These are phyloP conservation scores for Pyrocephalus nanus DNA, from an alignment of 2,797 vertebrate genomes.

Conservation along the genomic window DNA sequence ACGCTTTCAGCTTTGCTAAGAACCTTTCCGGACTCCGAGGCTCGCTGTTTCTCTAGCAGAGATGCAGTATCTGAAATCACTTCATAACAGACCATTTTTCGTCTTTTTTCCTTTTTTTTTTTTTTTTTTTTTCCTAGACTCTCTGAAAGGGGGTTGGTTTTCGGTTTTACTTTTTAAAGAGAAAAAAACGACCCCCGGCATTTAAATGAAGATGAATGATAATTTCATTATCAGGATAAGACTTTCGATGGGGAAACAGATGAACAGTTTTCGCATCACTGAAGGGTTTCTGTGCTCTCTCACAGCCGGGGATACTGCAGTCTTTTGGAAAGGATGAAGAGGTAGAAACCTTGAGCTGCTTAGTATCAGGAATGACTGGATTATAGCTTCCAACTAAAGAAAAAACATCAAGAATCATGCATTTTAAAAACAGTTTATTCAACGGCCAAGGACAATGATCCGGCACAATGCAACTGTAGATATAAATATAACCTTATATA, in stretches of 20 bases:
- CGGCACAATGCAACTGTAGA: conserved; percentile 67
- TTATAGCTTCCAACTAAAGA: conserved; percentile 65
- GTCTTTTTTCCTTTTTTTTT: neutral
- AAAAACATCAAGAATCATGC: conserved; percentile 70
- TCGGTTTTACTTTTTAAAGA: neutral
- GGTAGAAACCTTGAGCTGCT: conserved; percentile 64
- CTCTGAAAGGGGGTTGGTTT: neutral
- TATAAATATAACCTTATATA: conserved; percentile 70
- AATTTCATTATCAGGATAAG: conserved; percentile 69
- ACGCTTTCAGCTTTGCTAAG: conserved; percentile 55
- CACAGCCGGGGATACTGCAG: conserved; percentile 39
- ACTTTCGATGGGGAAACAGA: neutral
- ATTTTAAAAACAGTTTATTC: conserved; percentile 70
- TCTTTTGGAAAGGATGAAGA: conserved; percentile 55
- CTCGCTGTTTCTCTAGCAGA: conserved; percentile 38
- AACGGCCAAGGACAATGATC: conserved; percentile 67
- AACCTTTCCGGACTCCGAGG: conserved; percentile 37
- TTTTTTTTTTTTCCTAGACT: neutral
- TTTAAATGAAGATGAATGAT: conserved; percentile 62
- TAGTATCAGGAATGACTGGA: conserved; percentile 55
- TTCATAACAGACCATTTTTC: conserved; percentile 11
- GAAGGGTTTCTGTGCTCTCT: conserved; percentile 36
- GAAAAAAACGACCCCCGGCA: neutral
- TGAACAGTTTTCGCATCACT: neutral
- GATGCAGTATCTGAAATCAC: conserved; percentile 58